Evolutionary conservation across 2,113 vertebrate species (phyloP).

Genomic region (Riparia riparia): DNA sequence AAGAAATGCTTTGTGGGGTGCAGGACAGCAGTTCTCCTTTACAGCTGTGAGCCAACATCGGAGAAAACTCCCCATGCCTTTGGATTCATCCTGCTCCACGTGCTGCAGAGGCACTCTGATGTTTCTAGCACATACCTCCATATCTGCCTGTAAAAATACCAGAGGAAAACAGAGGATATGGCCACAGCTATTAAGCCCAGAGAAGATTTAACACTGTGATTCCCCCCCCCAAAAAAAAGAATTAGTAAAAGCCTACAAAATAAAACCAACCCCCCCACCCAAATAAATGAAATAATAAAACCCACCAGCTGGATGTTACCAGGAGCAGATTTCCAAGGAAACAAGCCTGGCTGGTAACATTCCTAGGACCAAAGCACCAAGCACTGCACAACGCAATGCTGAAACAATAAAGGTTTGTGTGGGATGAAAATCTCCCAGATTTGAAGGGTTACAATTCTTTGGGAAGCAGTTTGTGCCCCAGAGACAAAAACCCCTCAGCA

Average conservation of each 20-base stretch:
- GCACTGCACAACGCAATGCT: neutral
- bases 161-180: neutral
- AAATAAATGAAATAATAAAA: neutral
- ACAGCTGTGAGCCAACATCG: neutral
- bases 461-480: neutral
- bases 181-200: neutral
- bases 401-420: neutral
- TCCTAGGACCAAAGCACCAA: neutral
- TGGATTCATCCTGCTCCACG: neutral
- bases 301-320: neutral
- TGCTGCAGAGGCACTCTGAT: neutral
- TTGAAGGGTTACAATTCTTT: neutral
- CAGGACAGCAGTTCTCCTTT: neutral
- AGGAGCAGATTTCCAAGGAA: neutral
- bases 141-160: neutral
- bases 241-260: neutral
- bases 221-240: neutral
- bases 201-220: neutral
- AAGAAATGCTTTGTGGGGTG: neutral
- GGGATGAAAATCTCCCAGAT: neutral
- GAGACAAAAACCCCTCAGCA: neutral
- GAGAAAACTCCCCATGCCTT: neutral
- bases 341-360: neutral
- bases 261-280: neutral
- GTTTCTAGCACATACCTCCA: neutral